Conservation (phyloP, 2,888 invertebrate genomes). For the Rotaria magnacalcarata region DNA sequence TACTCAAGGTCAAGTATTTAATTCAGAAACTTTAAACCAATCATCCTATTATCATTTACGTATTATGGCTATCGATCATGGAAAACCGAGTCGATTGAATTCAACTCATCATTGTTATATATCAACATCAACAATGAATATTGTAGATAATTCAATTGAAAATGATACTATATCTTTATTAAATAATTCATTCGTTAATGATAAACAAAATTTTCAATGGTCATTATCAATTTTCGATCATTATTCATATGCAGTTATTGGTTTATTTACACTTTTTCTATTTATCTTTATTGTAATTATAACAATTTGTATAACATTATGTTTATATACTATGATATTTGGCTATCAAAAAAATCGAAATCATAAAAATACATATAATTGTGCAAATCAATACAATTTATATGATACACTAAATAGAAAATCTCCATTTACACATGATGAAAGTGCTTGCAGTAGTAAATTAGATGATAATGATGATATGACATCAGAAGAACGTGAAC, state of each 20-base stretch:
- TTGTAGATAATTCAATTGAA: not conserved
- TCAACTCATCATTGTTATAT: not conserved
- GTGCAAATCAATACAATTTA: not conserved
- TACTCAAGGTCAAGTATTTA: conserved; percentile 21
- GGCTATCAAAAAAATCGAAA: not conserved
- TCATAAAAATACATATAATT: not conserved
- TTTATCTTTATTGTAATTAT: conserved; percentile 7
- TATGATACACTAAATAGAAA: not conserved
- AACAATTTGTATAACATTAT: not conserved
- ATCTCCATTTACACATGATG: not conserved
- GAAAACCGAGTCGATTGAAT: not conserved
- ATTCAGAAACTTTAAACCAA: not conserved
- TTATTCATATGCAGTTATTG: not conserved
- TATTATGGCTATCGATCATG: not conserved
- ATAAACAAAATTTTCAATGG: not conserved
- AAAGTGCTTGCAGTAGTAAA: conserved; percentile 23
- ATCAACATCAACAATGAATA: not conserved
- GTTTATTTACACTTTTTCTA: not conserved
- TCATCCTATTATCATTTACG: not conserved
- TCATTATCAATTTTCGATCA: not conserved
- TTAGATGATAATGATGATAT: conserved; percentile 29
- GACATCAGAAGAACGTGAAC: not conserved
- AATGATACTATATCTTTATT: not conserved
- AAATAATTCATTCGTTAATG: not conserved
- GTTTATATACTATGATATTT: conserved; percentile 14